Percentiles rank a stretch among this genome's conserved stretches.
phyloP scores from a whole-genome alignment of 1,140 invertebrate species.

The Latrodectus geometricus region DNA sequence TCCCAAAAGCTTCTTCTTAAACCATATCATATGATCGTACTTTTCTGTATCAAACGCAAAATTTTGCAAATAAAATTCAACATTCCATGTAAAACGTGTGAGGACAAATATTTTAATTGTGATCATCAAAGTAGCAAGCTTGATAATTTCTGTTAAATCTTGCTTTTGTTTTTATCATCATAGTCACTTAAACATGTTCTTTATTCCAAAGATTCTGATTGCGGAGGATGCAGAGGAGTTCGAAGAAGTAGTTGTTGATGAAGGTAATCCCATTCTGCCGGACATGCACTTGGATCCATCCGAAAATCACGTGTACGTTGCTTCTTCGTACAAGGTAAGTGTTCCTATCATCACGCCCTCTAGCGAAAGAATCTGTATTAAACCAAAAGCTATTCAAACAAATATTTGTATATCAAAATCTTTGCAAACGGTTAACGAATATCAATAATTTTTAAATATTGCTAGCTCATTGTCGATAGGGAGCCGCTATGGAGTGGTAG shows the following conservation, averaged over 20 bases:
- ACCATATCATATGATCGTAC: no score
- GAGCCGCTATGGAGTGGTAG: no score
- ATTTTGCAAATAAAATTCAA: no score
- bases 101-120: no score
- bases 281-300: conserved; percentile 85
- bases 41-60: no score
- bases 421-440: no score
- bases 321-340: conserved; percentile 77
- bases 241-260: conserved; percentile 80
- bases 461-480: no score
- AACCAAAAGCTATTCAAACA: neutral
- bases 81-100: no score
- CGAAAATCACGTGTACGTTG: conserved; percentile 80
- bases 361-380: neutral
- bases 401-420: neutral
- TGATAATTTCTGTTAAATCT: no score
- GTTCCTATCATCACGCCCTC: neutral
- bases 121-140: no score
- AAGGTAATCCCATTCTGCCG: conserved; percentile 80
- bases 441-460: no score
- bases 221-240: conserved; percentile 79
- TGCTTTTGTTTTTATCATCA: neutral
- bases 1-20: no score
- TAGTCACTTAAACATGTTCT: neutral
- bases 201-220: conserved; percentile 74